These are phyloP conservation scores for Laspeyria flexula DNA, from an alignment of 2,888 invertebrate genomes.

Conservation along the genomic window DNA sequence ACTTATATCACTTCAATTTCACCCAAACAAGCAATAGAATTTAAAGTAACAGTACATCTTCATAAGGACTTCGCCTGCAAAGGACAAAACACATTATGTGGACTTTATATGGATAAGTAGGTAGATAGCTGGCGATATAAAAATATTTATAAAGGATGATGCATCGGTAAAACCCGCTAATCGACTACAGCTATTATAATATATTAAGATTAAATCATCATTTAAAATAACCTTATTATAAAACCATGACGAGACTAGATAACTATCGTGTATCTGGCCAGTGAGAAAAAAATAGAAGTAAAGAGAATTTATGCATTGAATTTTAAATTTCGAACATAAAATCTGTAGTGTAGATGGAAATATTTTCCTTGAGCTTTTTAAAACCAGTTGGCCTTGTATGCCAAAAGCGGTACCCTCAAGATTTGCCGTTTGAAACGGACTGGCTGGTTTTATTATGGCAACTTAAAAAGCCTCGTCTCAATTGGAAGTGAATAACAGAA, in stretches of 20 bases:
- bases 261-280: no score
- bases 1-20: no score
- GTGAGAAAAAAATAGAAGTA: neutral
- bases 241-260: no score
- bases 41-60: neutral
- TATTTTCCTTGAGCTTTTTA: slow-evolving; percentile 20
- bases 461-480: neutral
- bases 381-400: slow-evolving; percentile 65
- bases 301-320: no score
- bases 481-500: slow-evolving; percentile 2
- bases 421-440: slow-evolving; percentile 43
- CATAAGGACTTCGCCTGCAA: neutral
- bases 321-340: neutral
- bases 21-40: neutral
- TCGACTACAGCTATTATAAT: neutral
- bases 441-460: slow-evolving; percentile 11
- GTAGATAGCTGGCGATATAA: slow-evolving; percentile 1
- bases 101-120: slow-evolving; percentile 1
- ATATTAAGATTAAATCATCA: slow-evolving; percentile 1
- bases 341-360: neutral
- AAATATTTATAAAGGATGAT: slow-evolving; percentile 7
- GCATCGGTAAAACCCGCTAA: slow-evolving; percentile 5
- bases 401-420: slow-evolving; percentile 44
- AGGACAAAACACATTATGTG: neutral
- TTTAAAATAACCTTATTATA: no score